Base-by-base conservation (phyloP, 2,113 vertebrate species). In the Oryzias celebensis region DNA sequence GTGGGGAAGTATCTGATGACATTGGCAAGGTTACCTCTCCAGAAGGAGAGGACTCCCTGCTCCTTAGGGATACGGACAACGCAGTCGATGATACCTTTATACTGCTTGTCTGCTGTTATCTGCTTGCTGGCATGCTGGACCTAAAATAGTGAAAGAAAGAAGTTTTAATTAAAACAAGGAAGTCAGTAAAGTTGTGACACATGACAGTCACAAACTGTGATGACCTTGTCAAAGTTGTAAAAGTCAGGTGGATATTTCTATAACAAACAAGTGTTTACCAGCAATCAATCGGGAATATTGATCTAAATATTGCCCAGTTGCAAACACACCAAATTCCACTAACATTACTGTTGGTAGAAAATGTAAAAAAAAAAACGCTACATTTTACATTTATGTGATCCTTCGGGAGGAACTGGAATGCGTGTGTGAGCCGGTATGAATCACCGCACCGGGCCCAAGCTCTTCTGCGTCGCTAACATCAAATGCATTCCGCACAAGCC, bases 1-100 rank as follows among this genome's bases (percentile, higher is more conserved):
- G 94, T 95, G 71, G 94, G 94, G 92, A 96, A 95, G 86, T 96
- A 95, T 51, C 93, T 89, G 90, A 96, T 96, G 73, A 96, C 94
- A 65, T 95, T 96, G 92, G 94, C 94, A 84, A 95, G 83, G 88
- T 95, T 96, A 74, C 94, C 94, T 76, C 94, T 94, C 95, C 94
- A 96, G 87, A 96, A 96, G 58, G 95, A 94, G 54, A 96, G 48
- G 82, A 95, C 49, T 8, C 94, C 94, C 71, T 96, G 94, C 85
- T 96, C 94, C 65, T 92, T 94, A 52, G 94, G 94, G 80, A 96
- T 96, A 77, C 94, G 93, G 81, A 91, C 87, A 31, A 96, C 83
- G 20, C 94, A 96, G 90, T 95, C 94, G 1, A 96, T 77, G 70
- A 96, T 96, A 54, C 95, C 94, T 77, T 96, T 96, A 90, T 96